These are phyloP conservation scores for Drosophila kurseongensis DNA, from an alignment of 1,140 invertebrate genomes.

Conservation along the genomic window DNA sequence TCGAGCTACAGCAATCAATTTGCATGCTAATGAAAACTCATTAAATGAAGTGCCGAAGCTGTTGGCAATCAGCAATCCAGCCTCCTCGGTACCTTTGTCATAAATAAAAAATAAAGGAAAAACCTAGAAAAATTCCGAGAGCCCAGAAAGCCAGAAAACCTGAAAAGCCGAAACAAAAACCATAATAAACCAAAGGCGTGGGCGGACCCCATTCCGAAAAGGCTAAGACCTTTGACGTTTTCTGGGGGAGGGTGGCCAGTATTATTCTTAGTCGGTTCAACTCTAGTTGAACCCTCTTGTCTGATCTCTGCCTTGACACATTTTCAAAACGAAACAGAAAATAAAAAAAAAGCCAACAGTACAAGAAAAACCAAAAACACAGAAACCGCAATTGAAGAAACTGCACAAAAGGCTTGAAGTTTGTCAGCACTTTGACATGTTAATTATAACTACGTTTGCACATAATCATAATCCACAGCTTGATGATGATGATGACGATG, in stretches of 20 bases:
- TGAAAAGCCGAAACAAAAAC: slow-evolving; percentile 11
- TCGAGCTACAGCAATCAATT: slow-evolving; percentile 58
- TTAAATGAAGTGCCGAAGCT: slow-evolving; percentile 58
- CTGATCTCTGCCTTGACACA: slow-evolving; percentile 61
- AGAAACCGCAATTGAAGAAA: slow-evolving; percentile 51
- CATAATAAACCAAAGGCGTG: slow-evolving; percentile 31
- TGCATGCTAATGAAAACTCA: slow-evolving; percentile 60
- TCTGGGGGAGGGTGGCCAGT: slow-evolving; percentile 23
- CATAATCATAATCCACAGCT: slow-evolving; percentile 45
- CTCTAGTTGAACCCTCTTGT: slow-evolving; percentile 33
- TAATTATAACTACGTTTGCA: slow-evolving; percentile 65
- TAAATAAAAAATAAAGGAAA: slow-evolving; percentile 27
- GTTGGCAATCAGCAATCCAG: slow-evolving; percentile 37
- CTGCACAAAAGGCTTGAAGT: slow-evolving; percentile 57
- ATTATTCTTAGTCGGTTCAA: slow-evolving; percentile 38
- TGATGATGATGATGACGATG: slow-evolving; percentile 32
- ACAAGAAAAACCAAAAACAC: slow-evolving; percentile 12
- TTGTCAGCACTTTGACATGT: slow-evolving; percentile 73
- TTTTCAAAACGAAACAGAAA: slow-evolving; percentile 31
- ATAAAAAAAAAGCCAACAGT: slow-evolving; percentile 8
- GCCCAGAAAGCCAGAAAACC: slow-evolving; percentile 9
- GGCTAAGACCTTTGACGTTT: slow-evolving; percentile 50
- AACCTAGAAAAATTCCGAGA: slow-evolving; percentile 5
- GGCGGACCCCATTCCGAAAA: slow-evolving; percentile 14
- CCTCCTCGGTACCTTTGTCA: slow-evolving; percentile 28